These are phyloP conservation scores for Premnoplex brunnescens DNA, from an alignment of 2,797 vertebrate species.

Conservation along the genomic window DNA sequence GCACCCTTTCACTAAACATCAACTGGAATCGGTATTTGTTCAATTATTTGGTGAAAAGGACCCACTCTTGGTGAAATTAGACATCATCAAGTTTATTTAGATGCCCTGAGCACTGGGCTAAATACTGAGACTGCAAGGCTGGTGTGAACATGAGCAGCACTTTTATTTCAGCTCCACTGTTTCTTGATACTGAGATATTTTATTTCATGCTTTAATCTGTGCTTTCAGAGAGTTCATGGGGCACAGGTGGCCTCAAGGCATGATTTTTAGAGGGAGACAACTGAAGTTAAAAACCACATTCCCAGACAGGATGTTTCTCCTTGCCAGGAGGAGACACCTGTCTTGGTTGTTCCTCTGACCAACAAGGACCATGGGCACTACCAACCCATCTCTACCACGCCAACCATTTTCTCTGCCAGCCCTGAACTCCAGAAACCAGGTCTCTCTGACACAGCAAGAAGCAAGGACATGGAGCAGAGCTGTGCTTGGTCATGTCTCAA, in stretches of 20 bases:
- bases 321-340: neutral
- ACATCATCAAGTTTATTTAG: neutral
- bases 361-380: neutral
- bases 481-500: neutral
- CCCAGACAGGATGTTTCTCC: neutral
- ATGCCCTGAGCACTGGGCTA: neutral
- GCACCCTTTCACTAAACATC: conserved; percentile 17
- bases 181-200: neutral
- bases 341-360: neutral
- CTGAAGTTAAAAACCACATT: accelerated
- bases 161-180: neutral
- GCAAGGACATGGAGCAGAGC: neutral
- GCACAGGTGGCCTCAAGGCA: neutral
- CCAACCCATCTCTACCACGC: neutral
- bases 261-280: neutral
- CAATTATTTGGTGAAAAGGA: conserved; percentile 19
- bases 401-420: accelerated
- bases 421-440: neutral
- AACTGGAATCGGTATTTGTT: neutral
- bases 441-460: neutral
- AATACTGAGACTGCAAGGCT: neutral
- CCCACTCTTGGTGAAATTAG: neutral
- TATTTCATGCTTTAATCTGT: neutral
- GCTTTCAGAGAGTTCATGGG: neutral
- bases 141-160: neutral